A percentile compares a stretch with the other conserved stretches of the same genome.
These are phyloP conservation scores for Sorex maritimensis DNA, from an alignment of 2,797 vertebrate species.

Conservation along the genomic window DNA sequence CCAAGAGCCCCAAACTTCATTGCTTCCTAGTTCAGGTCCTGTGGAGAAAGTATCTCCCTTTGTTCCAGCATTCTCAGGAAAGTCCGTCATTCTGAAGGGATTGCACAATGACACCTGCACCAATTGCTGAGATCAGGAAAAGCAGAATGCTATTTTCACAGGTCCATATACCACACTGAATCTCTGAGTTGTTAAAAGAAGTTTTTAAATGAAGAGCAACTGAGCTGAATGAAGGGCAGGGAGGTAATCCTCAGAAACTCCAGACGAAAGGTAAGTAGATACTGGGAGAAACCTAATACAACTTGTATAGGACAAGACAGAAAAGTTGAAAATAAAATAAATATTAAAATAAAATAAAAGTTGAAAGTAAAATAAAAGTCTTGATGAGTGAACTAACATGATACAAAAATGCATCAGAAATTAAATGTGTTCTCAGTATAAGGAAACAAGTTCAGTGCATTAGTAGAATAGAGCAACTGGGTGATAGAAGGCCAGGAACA, in stretches of 20 bases:
- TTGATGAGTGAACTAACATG: neutral
- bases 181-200: neutral
- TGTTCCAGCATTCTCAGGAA: neutral
- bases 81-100: neutral
- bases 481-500: neutral
- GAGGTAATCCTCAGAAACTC: neutral
- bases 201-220: neutral
- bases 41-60: neutral
- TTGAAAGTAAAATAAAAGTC: neutral
- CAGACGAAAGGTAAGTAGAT: neutral
- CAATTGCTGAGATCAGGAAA: neutral
- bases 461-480: neutral
- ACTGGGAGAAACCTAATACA: neutral
- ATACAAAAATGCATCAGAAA: neutral
- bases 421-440: neutral
- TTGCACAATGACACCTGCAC: neutral
- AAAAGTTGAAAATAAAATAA: conserved; percentile 21
- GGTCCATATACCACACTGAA: neutral
- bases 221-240: neutral
- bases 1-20: conserved; percentile 3
- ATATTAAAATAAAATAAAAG: neutral
- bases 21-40: neutral
- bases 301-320: neutral
- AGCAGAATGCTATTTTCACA: neutral
- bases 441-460: neutral